These are phyloP conservation scores for Cantharis lateralis DNA, from an alignment of 2,888 invertebrate genomes.

Conservation along the genomic window DNA sequence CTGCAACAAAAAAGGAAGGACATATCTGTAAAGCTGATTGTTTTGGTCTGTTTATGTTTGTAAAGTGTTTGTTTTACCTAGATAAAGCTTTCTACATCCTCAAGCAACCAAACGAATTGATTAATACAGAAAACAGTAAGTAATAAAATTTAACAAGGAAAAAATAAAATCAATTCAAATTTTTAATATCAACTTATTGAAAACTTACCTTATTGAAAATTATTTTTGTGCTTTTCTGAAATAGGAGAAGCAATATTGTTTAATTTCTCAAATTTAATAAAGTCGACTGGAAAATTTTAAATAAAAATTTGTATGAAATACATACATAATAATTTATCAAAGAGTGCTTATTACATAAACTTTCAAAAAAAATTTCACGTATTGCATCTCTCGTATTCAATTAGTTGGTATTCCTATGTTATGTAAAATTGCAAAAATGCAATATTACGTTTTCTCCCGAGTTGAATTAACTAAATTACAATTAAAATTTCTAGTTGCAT, in stretches of 20 bases:
- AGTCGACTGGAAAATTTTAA: not conserved
- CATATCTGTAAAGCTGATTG: too few relatives aligned
- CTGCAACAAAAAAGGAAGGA: too few relatives aligned
- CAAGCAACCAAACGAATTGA: too few relatives aligned
- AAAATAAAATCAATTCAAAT: too few relatives aligned
- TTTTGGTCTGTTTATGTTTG: too few relatives aligned
- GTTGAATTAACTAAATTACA: slow-evolving; percentile 26
- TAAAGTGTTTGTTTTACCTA: too few relatives aligned
- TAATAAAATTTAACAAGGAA: too few relatives aligned
- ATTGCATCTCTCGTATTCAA: slow-evolving; percentile 29
- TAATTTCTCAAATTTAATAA: slow-evolving; percentile 37
- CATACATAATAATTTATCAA: not conserved
- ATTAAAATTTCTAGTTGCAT: slow-evolving; percentile 26
- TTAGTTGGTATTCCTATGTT: slow-evolving; percentile 23
- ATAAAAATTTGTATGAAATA: not conserved
- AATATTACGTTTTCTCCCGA: slow-evolving; percentile 25
- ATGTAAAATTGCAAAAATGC: slow-evolving; percentile 29
- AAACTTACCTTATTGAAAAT: too few relatives aligned
- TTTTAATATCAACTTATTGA: too few relatives aligned
- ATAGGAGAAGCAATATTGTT: slow-evolving; percentile 40
- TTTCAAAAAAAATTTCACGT: slow-evolving; percentile 10
- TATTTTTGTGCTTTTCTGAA: not conserved
- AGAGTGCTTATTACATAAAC: slow-evolving; percentile 1
- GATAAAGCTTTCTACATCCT: too few relatives aligned
- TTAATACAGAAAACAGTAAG: too few relatives aligned